These are phyloP conservation scores for Otus sunia DNA, from an alignment of 2,113 vertebrate species.

Conservation along the genomic window DNA sequence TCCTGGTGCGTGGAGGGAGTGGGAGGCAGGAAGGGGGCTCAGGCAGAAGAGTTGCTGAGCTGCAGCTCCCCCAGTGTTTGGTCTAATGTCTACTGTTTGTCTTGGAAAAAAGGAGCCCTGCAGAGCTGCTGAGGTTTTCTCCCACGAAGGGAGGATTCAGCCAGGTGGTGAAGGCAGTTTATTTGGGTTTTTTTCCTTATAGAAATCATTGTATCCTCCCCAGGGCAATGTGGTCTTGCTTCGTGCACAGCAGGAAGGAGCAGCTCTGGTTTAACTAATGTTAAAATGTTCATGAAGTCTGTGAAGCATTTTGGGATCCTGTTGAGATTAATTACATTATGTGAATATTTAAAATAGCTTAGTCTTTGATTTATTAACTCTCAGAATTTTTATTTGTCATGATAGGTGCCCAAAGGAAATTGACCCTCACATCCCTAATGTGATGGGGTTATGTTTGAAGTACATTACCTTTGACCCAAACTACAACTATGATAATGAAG, in stretches of 20 bases:
- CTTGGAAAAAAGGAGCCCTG: background rate
- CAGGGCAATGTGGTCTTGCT: background rate
- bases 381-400: background rate
- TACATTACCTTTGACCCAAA: slow-evolving; percentile 93
- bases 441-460: slow-evolving; percentile 87
- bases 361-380: background rate
- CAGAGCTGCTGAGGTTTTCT: background rate
- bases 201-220: background rate
- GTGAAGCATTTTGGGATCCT: background rate
- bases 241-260: background rate
- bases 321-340: background rate
- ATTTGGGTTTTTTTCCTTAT: background rate
- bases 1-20: background rate
- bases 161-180: background rate
- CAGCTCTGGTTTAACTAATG: background rate
- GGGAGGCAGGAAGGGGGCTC: background rate
- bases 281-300: background rate
- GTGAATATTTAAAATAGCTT: background rate
- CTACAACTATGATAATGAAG: slow-evolving; percentile 89
- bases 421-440: slow-evolving; percentile 80
- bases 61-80: background rate
- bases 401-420: slow-evolving; percentile 92
- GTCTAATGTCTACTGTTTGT: background rate
- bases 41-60: background rate
- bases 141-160: background rate